Evolutionary conservation across 2,888 invertebrate genomes (phyloP), one percentile per base, ranked within the genome.

Genomic region (Macrophya annulata): DNA sequence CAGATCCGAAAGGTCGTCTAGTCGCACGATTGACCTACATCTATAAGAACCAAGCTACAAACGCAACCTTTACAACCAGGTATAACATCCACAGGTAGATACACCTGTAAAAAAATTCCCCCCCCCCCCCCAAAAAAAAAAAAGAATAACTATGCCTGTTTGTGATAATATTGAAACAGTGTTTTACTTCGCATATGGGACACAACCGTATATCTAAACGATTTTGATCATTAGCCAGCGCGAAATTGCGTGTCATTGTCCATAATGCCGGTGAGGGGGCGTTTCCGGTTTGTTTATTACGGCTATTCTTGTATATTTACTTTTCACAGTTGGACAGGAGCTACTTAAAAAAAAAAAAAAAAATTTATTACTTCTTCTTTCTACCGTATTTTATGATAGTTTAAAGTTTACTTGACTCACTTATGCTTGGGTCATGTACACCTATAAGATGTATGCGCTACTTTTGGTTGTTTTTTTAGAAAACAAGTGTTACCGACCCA

Each of bases 1-100:
- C 31, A 4, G 45, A 17, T 48, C 25, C 83, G 45, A 83, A 83
- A 83, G 83, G 83, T 83, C 68, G 48, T 83, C 83, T 83, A 71
- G 83, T 71, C 83, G 31, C 83, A 37, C 83, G 83, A 83, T 45
- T 83, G 83, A 83, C 83, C 83, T 68, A 83, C 31, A 83, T 83
- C 25, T 62, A n/a, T 21, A 55, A n/a, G 81, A 81, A 62, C 62
- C 62, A 81, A 62, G 59, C 62, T 81, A 81, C 62, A 81, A 81
- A 59, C 62, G 81, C 43, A 81, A 59, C 81, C 81, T 81, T 81
- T 81, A 62, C 40, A 21, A 81, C 9, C n/a, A 37, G 72, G 72
- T 43, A 45, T 12, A 68, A 77, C 77, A 15, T 55, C 31, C 31
- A 37, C 51, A 43, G n/a, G 43, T 21, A n/a, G 21, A 45, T 45